Conservation (phyloP, 2,113 vertebrate species). For the Syngnathus scovelli region DNA sequence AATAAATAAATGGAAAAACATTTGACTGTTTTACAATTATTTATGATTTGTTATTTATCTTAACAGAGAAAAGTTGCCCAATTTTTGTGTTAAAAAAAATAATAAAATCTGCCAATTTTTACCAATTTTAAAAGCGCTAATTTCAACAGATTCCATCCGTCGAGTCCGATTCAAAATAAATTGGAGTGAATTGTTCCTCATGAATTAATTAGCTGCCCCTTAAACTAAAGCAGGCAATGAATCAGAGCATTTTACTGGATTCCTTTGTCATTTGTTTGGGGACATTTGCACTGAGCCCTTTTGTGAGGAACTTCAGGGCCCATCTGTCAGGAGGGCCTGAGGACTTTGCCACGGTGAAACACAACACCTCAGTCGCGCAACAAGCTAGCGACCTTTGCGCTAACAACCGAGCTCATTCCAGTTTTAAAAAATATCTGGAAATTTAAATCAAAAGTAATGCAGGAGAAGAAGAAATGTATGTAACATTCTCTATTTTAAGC, state of each 20-base stretch:
- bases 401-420: neutral
- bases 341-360: constrained; percentile 30
- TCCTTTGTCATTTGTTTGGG: constrained; percentile 3
- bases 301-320: constrained; percentile 17
- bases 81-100: neutral
- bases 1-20: too few species aligned
- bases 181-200: neutral
- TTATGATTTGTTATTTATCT: too few species aligned
- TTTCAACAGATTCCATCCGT: too few species aligned
- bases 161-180: neutral
- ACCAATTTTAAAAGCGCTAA: too few species aligned
- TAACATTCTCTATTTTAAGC: too few species aligned
- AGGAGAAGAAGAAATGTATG: too few species aligned
- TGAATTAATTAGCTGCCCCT: neutral
- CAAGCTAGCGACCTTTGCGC: neutral
- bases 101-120: too few species aligned
- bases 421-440: too few species aligned
- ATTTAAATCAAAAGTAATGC: too few species aligned
- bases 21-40: too few species aligned
- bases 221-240: neutral
- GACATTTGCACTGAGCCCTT: constrained; percentile 9
- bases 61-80: too few species aligned
- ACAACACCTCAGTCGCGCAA: constrained; percentile 30
- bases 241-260: neutral
- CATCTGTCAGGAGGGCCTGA: constrained; percentile 43